Evolutionary conservation across 2,113 vertebrate genomes (phyloP).

Genomic region (Mesocricetus auratus): DNA sequence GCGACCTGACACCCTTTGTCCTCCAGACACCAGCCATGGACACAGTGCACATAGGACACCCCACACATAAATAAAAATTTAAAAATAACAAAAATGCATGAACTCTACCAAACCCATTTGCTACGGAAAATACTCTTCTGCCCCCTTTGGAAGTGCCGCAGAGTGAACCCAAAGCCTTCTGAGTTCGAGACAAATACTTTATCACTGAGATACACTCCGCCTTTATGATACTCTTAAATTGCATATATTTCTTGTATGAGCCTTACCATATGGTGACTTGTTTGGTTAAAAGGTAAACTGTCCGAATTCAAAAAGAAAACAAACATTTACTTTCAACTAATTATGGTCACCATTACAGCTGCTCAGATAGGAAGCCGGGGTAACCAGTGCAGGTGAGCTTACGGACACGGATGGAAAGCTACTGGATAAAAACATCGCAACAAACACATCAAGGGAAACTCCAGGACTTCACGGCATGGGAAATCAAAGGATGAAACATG

Average conservation of each 20-base stretch:
- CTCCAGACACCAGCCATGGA: neutral
- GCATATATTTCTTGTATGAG: neutral
- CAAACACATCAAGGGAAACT: slow-evolving; percentile 27
- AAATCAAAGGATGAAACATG: neutral
- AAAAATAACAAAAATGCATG: neutral
- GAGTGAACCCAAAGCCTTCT: neutral
- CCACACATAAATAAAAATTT: neutral
- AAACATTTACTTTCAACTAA: slow-evolving; percentile 3
- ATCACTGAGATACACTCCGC: neutral
- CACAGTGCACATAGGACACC: neutral
- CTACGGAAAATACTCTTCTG: neutral
- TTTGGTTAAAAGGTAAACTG: neutral
- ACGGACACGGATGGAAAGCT: neutral
- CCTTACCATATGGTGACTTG: neutral
- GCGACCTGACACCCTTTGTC: neutral
- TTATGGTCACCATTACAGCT: neutral
- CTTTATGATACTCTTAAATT: slow-evolving; percentile 11
- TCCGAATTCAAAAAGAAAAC: neutral
- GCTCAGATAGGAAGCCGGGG: neutral
- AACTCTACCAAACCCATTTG: neutral
- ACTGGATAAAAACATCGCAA: neutral
- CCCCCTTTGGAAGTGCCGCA: neutral
- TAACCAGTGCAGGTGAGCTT: neutral
- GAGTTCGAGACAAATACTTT: neutral
- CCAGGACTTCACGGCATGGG: neutral